A percentile compares a stretch with the other conserved stretches of the same genome.
Evolutionary conservation across 2,888 invertebrate species (phyloP).

Genomic region (Habroteleia sp.): DNA sequence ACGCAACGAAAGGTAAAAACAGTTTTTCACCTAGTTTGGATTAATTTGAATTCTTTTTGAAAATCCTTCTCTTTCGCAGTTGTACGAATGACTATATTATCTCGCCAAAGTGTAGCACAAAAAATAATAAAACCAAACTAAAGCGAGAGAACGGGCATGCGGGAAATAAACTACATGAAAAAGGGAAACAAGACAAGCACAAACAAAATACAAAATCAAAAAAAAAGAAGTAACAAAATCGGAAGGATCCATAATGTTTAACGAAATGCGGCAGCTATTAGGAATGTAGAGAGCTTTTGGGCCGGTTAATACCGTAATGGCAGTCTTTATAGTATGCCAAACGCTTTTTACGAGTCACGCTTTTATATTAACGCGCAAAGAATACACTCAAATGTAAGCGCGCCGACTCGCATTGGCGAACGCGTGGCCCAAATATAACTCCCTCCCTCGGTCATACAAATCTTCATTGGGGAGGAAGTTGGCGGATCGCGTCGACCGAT

Average conservation of each 20-base stretch:
- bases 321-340: slow-evolving; percentile 28
- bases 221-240: slow-evolving; percentile 11
- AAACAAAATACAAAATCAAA: neutral
- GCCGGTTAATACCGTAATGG: slow-evolving; percentile 69
- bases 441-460: slow-evolving; percentile 44
- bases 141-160: slow-evolving; percentile 1
- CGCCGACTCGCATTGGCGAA: slow-evolving; percentile 14
- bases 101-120: slow-evolving; percentile 21
- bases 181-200: neutral
- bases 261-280: slow-evolving; percentile 39
- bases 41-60: slow-evolving; percentile 4
- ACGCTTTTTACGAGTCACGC: slow-evolving; percentile 55
- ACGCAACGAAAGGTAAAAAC: too few species aligned
- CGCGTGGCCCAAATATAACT: slow-evolving; percentile 33
- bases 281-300: slow-evolving; percentile 24
- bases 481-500: slow-evolving; percentile 60
- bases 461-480: slow-evolving; percentile 57
- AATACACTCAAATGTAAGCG: slow-evolving; percentile 43
- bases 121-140: slow-evolving; percentile 26
- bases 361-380: slow-evolving; percentile 45
- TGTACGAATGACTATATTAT: slow-evolving; percentile 26
- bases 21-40: neutral
- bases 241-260: slow-evolving; percentile 22
- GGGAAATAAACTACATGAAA: slow-evolving; percentile 27
- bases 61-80: slow-evolving; percentile 19